Conservation (phyloP, 2,888 invertebrate genomes). For the Eugnorisma glareosa region DNA sequence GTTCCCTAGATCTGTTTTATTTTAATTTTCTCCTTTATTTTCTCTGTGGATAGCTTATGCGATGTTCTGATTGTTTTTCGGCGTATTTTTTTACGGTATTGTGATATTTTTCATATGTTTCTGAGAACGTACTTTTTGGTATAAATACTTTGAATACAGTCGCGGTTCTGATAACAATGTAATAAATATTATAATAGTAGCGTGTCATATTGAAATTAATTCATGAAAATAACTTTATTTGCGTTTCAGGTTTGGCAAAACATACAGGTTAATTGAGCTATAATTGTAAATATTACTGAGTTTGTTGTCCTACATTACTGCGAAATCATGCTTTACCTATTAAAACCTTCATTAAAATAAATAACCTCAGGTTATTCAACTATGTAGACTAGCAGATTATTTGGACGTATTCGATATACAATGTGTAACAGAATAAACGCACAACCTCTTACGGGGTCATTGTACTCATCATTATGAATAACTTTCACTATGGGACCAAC, state of each 20-base stretch:
- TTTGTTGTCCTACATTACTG: constrained; percentile 7
- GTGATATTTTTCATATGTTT: neutral
- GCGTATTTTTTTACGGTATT: neutral
- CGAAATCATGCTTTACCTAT: constrained; percentile 13
- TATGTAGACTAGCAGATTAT: neutral
- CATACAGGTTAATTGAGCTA: neutral
- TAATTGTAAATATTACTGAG: constrained; percentile 10
- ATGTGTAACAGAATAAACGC: no score
- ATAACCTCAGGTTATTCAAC: neutral
- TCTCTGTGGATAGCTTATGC: constrained; percentile 21
- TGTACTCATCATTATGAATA: no score
- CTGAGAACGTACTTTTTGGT: neutral
- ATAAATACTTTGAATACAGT: neutral
- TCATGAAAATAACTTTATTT: neutral
- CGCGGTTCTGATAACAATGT: neutral
- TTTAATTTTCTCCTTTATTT: constrained; percentile 71
- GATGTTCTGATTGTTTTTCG: constrained; percentile 35
- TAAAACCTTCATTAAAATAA: neutral
- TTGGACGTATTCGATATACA: neutral
- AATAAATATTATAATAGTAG: neutral
- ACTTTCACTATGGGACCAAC: no score
- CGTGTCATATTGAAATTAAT: constrained; percentile 32
- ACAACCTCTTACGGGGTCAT: no score
- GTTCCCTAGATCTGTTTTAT: constrained; percentile 72
- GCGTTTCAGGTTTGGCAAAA: constrained; percentile 22